Evolutionary conservation across 1,140 invertebrate species (phyloP).

Genomic region (Capitella teleta): DNA sequence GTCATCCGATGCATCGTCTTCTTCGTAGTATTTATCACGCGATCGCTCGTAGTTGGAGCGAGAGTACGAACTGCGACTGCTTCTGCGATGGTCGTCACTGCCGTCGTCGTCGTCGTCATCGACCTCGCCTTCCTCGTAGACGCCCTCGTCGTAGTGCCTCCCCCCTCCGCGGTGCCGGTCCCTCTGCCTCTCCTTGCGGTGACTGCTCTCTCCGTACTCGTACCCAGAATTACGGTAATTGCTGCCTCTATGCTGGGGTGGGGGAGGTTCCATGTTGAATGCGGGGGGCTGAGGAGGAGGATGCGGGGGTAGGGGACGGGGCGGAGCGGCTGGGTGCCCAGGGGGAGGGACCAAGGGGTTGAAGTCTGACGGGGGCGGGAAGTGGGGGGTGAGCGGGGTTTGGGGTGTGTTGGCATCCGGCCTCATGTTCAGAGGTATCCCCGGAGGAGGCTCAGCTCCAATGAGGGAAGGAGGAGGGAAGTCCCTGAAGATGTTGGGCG

Average conservation of each 20-base stretch:
- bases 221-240: background rate
- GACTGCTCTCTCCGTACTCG: background rate
- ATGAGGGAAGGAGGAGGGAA: too few species aligned
- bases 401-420: too few species aligned
- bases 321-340: too few species aligned
- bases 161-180: constrained; percentile 16
- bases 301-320: too few species aligned
- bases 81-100: background rate
- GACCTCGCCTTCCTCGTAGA: constrained; percentile 8
- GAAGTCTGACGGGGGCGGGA: too few species aligned
- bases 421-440: too few species aligned
- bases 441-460: too few species aligned
- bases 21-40: too few species aligned
- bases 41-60: background rate
- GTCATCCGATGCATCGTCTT: too few species aligned
- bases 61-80: background rate
- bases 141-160: constrained; percentile 9
- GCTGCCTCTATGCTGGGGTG: background rate
- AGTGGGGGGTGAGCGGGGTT: too few species aligned
- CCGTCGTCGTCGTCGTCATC: background rate
- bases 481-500: background rate
- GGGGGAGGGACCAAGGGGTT: too few species aligned
- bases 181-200: constrained; percentile 1
- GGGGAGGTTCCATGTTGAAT: background rate
- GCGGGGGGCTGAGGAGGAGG: too few species aligned